Evolutionary conservation across 2,888 invertebrate genomes (phyloP).

Genomic region (Parnassius smintheus): DNA sequence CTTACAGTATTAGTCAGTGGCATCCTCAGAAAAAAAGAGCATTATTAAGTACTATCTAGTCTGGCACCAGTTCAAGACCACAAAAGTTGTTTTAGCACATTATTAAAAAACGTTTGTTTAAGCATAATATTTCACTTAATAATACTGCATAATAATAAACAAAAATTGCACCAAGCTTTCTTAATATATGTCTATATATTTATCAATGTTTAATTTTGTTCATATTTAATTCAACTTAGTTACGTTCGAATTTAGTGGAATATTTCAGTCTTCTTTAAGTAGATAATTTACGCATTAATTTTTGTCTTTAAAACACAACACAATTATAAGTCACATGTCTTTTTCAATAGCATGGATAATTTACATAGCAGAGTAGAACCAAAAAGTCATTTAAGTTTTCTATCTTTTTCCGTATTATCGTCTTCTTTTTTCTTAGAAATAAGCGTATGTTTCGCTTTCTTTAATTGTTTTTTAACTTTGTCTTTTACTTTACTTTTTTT

Average conservation of each 20-base stretch:
- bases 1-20: too few species aligned
- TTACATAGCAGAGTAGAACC: not conserved
- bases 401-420: constrained; percentile 61
- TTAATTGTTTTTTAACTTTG: constrained; percentile 74
- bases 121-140: not conserved
- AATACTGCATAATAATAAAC: constrained; percentile 7
- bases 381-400: constrained; percentile 51
- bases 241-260: constrained; percentile 50
- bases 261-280: constrained; percentile 71
- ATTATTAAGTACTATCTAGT: not conserved
- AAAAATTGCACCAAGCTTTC: constrained; percentile 4
- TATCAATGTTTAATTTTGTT: not conserved
- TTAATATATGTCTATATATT: not conserved
- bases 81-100: not conserved
- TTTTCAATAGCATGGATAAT: too few species aligned
- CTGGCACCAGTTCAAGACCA: constrained; percentile 6
- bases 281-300: constrained; percentile 39
- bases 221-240: not conserved
- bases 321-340: too few species aligned
- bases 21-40: too few species aligned
- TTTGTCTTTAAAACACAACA: too few species aligned
- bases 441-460: constrained; percentile 70
- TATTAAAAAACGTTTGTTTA: not conserved
- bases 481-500: constrained; percentile 76
- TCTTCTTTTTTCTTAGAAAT: constrained; percentile 72